Percentiles rank a stretch among this genome's conserved stretches.
Conservation (phyloP, 2,797 vertebrate genomes). For the Xenops minutus region DNA sequence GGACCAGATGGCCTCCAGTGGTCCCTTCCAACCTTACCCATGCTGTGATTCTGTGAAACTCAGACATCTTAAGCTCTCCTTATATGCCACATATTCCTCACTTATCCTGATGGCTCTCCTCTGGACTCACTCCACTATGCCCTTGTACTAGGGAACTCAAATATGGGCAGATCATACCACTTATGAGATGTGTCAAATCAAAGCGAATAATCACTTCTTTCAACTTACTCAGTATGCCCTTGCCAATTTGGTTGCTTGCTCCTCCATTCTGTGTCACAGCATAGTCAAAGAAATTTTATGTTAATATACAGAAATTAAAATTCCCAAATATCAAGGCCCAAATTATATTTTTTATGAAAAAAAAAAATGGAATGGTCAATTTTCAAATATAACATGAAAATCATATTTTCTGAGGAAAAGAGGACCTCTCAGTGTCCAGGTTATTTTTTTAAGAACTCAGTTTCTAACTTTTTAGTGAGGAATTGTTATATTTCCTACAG, state of each 20-base stretch:
- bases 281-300: background rate
- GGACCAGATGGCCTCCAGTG: background rate
- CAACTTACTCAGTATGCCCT: rapidly evolving
- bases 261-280: background rate
- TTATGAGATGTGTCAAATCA: background rate
- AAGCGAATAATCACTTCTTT: background rate
- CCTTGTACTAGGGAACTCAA: background rate
- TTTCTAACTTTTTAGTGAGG: background rate
- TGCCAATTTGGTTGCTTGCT: background rate
- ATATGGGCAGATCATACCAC: background rate
- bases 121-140: background rate
- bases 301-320: background rate
- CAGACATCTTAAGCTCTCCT: background rate
- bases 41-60: background rate
- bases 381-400: background rate
- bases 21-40: background rate
- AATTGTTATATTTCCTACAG: background rate
- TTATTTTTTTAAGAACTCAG: background rate
- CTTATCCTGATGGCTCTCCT: background rate
- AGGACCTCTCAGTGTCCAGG: background rate
- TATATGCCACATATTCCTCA: rapidly evolving
- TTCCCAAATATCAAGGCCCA: background rate
- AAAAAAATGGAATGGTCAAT: background rate
- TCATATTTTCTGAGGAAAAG: background rate
- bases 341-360: background rate